These are phyloP conservation scores for Oryzias melastigma DNA, from an alignment of 2,113 vertebrate genomes.

Conservation along the genomic window DNA sequence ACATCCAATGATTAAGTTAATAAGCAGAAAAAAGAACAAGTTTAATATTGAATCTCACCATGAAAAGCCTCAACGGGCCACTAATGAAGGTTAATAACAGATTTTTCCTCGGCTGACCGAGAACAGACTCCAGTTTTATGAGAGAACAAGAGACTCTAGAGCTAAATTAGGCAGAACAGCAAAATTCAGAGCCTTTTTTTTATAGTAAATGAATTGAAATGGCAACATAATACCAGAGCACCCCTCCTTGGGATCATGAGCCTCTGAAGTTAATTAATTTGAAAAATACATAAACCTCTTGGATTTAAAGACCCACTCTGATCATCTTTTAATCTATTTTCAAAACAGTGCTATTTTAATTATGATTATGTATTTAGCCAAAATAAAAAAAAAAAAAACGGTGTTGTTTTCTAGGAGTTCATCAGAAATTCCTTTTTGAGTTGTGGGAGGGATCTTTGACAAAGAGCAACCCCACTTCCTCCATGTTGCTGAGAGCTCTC, in stretches of 20 bases:
- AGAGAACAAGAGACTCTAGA: conserved; percentile 36
- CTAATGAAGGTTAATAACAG: conserved; percentile 68
- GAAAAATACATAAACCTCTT: no score
- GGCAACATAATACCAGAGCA: not conserved
- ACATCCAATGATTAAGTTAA: conserved; percentile 30
- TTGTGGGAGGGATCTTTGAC: no score
- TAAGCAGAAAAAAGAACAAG: conserved; percentile 43
- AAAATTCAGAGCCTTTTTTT: conserved; percentile 35
- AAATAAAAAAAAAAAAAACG: no score
- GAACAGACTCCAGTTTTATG: conserved; percentile 66
- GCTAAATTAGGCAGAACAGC: conserved; percentile 55
- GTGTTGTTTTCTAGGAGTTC: no score
- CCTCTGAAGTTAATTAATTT: no score
- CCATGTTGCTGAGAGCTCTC: no score
- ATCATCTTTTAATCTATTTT: no score
- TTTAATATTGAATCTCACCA: conserved; percentile 64
- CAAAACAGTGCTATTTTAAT: no score
- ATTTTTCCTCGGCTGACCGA: conserved; percentile 63
- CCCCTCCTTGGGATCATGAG: not conserved
- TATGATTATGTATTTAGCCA: no score
- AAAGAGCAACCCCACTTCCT: no score
- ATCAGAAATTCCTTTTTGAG: no score
- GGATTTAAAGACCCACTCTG: no score
- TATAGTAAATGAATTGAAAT: conserved; percentile 30
- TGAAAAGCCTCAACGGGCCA: conserved; percentile 66